Base-by-base conservation (phyloP, 2,888 invertebrate genomes). In the Priocnemis perturbator region DNA sequence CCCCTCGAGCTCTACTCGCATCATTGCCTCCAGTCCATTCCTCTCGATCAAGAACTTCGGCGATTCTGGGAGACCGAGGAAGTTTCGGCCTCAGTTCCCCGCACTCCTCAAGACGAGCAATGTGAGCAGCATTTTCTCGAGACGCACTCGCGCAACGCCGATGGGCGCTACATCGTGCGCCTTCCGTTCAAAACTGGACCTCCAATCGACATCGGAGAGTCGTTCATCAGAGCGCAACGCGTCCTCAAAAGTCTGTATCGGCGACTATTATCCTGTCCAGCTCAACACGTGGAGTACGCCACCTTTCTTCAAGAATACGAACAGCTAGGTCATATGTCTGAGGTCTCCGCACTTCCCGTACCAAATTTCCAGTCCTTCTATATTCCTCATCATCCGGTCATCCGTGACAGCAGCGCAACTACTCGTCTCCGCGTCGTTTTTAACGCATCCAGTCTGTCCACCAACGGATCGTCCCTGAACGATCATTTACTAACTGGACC, bases 41-140 rank as follows among this genome's bases (percentile, higher is more conserved):
- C 47, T 11, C 47, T 47, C 17, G 47, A 47, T 3, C 47, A 26
- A 56, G 30, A 2, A 4, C 4, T 56, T 3, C 30, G n/a, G 3
- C 59, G 59, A n/a, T 59, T 59, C 30, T 59, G 59, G 59, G 59
- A 59, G n/a, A 17, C 17, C 3, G 59, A 59, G 59, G 59, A 59
- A 9, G 3, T 59, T 15, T 4, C 45, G 20, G 3, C 2, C 19
- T 3, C 3, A 14, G 3, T 11, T 59, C 59, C 7, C 4, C 4
- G 5, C 4, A 23, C 45, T 20, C n/a, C 21, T n/a, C 20, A 44
- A 15, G 47, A 59, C 2, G 23, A 19, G 3, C 15, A n/a, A 3
- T 57, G 58, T 44, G 58, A 57, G 26, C 3, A 44, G 30, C 58
- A 57, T n/a, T 57, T 57, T 26, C 3, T 14, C 17, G 19, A 3